Evolutionary conservation across 2,113 vertebrate genomes (phyloP).

Genomic region (Lonchura striata): DNA sequence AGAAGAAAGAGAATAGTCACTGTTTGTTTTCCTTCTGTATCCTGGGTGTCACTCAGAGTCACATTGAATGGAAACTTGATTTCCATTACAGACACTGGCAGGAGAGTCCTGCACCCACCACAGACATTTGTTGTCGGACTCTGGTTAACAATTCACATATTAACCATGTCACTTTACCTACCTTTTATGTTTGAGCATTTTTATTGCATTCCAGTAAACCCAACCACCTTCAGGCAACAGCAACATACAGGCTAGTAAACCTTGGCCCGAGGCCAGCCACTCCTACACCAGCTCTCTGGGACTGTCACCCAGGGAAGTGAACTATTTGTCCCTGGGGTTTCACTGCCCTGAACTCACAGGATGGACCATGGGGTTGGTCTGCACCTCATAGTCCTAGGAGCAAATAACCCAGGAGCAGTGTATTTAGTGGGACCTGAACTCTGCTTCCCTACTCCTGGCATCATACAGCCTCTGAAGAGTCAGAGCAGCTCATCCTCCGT

Average conservation of each 20-base stretch:
- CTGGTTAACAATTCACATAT: slow-evolving; percentile 7
- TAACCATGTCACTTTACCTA: background rate
- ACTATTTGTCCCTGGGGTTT: background rate
- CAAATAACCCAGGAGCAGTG: background rate
- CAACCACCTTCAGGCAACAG: background rate
- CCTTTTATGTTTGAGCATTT: background rate
- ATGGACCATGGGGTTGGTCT: background rate
- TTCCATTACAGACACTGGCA: background rate
- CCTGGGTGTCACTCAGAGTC: background rate
- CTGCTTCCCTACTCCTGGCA: background rate
- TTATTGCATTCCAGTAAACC: background rate
- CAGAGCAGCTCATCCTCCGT: background rate
- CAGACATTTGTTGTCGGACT: background rate
- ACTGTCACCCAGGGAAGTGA: background rate
- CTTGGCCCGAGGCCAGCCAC: background rate
- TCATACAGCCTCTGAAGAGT: background rate
- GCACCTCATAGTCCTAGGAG: background rate
- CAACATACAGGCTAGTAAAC: background rate
- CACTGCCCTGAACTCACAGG: background rate
- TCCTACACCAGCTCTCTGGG: background rate
- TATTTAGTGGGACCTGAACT: background rate
- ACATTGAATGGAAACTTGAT: background rate
- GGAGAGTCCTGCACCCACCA: background rate
- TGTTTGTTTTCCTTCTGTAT: slow-evolving; percentile 21
- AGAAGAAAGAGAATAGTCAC: slow-evolving; percentile 13